Percentiles rank a stretch among this genome's conserved stretches.
Conservation (phyloP, 64 coral and sea anemone species). For the Montipora capricornis region DNA sequence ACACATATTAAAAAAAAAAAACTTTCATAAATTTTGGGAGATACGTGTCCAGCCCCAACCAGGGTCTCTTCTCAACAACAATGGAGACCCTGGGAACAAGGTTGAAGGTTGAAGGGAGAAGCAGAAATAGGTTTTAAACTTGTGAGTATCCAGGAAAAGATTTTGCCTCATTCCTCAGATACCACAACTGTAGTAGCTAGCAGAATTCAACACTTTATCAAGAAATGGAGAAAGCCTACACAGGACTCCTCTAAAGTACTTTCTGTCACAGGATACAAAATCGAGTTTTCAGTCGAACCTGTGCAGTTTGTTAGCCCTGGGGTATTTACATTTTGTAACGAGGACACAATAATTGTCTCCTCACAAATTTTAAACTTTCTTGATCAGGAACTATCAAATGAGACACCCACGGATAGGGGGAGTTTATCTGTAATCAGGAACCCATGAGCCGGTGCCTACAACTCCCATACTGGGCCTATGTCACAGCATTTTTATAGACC, state of each 20-base stretch:
- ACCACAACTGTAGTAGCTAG: conserved; percentile 19
- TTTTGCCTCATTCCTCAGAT: conserved; percentile 8
- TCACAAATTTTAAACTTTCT: not conserved
- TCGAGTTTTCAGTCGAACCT: conserved; percentile 30
- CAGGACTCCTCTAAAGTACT: conserved; percentile 21
- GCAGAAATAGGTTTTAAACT: not conserved
- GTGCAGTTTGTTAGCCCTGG: conserved; percentile 20
- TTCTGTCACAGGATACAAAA: conserved; percentile 54
- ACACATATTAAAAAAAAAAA: conserved; percentile 1
- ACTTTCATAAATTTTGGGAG: not conserved
- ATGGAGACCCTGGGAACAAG: too few relatives aligned
- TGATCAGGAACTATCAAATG: not conserved
- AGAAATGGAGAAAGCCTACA: conserved; percentile 37
- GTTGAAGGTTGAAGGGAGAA: not conserved
- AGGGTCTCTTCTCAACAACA: too few relatives aligned
- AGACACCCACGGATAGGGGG: not conserved
- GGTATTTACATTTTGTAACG: not conserved
- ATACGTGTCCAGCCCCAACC: too few relatives aligned
- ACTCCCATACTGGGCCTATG: too few relatives aligned
- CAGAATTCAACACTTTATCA: conserved; percentile 25
- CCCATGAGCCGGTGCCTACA: too few relatives aligned
- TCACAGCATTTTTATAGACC: too few relatives aligned
- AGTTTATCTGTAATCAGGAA: conserved; percentile 1
- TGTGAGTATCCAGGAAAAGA: conserved; percentile 14
- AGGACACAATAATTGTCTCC: not conserved